phyloP scores from a whole-genome alignment of 2,113 vertebrate genomes.

The Potamarius usumacintae region DNA sequence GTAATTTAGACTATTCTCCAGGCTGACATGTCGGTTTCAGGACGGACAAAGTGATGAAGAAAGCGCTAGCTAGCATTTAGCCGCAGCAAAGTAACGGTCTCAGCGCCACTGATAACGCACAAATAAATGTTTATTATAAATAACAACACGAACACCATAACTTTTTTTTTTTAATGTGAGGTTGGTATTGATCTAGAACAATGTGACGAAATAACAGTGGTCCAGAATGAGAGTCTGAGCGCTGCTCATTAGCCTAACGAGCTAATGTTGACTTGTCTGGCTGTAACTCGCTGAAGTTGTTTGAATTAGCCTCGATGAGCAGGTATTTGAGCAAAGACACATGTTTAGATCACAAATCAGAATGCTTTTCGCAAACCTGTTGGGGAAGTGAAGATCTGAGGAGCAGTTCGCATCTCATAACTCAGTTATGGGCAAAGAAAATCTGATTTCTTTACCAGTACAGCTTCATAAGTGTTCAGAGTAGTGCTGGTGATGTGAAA shows the following conservation, averaged over 20 bases:
- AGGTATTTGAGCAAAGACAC: not conserved
- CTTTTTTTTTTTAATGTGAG: no score
- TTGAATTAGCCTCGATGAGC: not conserved
- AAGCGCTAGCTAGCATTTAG: constrained; percentile 42
- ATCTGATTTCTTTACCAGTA: not conserved
- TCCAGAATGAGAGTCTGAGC: not conserved
- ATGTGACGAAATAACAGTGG: not conserved
- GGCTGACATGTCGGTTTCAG: constrained; percentile 47
- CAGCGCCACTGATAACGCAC: not conserved
- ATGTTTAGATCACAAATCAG: no score
- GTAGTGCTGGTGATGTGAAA: not conserved
- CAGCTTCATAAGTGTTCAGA: not conserved
- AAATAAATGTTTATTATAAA: not conserved
- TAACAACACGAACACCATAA: no score
- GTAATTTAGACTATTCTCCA: not conserved
- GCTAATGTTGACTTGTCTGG: not conserved
- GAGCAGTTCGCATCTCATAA: not conserved
- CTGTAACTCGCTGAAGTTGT: not conserved
- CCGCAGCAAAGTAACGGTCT: constrained; percentile 1
- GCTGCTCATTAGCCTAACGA: not conserved
- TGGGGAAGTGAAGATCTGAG: not conserved
- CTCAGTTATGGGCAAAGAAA: not conserved
- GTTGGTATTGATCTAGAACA: no score
- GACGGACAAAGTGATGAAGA: constrained; percentile 55
- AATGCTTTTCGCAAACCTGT: not conserved